phyloP scores from a whole-genome alignment of 2,113 vertebrate species.

The Rhegmatorhina hoffmannsi region DNA sequence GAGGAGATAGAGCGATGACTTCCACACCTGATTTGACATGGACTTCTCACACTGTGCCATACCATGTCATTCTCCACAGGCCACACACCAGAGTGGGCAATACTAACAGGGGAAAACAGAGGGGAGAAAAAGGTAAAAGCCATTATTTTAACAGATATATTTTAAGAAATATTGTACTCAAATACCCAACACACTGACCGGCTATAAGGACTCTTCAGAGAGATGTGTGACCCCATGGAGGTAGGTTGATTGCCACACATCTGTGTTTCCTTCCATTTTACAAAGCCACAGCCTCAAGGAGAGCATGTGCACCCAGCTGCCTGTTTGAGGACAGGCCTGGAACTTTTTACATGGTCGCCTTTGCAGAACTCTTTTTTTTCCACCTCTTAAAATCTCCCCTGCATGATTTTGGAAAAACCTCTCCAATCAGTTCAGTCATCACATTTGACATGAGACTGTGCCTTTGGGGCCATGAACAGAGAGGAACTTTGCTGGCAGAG shows the following conservation, averaged over 20 bases:
- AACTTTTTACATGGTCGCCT: background rate
- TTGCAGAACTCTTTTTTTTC: background rate
- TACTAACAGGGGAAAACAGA: background rate
- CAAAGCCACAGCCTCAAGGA: fast-evolving
- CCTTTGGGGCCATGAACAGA: background rate
- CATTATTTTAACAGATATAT: background rate
- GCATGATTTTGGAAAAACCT: background rate
- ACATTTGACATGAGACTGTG: background rate
- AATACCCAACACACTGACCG: background rate
- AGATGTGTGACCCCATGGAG: fast-evolving
- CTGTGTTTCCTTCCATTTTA: background rate
- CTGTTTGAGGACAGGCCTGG: background rate
- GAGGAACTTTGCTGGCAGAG: background rate
- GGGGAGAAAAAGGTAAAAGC: background rate
- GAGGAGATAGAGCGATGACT: fast-evolving
- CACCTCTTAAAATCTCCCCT: background rate
- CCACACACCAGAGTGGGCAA: fast-evolving
- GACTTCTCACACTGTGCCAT: too few species aligned
- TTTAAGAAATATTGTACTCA: background rate
- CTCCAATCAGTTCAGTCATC: background rate
- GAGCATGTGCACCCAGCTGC: fast-evolving
- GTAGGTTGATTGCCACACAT: background rate
- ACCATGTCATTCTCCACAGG: fast-evolving
- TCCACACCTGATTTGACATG: fast-evolving
- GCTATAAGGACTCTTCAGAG: background rate